These are phyloP conservation scores for Nothocercus nigrocapillus DNA, from an alignment of 2,113 vertebrate genomes.

Conservation along the genomic window DNA sequence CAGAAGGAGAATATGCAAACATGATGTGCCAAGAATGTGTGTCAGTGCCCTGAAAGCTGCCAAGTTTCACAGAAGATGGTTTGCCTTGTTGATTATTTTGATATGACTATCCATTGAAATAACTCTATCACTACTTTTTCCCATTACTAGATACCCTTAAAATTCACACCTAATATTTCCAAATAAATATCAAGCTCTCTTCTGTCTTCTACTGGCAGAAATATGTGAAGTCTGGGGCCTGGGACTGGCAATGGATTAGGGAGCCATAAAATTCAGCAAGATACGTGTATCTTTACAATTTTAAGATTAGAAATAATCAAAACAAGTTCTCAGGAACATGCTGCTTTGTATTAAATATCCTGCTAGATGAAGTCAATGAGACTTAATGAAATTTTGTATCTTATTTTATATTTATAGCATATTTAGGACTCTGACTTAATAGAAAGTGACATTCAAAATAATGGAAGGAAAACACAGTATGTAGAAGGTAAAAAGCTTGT, in stretches of 20 bases:
- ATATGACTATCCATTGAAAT: background rate
- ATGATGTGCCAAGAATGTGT: background rate
- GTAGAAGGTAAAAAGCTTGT: background rate
- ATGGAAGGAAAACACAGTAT: background rate
- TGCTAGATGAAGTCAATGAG: background rate
- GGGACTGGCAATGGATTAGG: background rate
- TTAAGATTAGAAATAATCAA: background rate
- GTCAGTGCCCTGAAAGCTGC: background rate
- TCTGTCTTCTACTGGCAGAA: slow-evolving; percentile 40
- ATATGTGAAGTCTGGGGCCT: background rate
- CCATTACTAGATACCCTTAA: background rate
- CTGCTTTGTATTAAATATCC: background rate
- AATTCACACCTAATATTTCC: slow-evolving; percentile 7
- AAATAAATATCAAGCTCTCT: background rate
- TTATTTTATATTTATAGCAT: background rate
- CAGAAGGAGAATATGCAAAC: background rate
- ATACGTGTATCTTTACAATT: background rate
- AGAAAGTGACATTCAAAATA: background rate
- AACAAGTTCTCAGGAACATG: background rate
- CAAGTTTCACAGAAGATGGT: slow-evolving; percentile 19
- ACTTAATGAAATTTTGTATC: background rate
- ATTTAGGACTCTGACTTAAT: background rate
- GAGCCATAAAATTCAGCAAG: background rate
- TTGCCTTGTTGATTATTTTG: slow-evolving; percentile 48
- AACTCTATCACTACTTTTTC: background rate